Conservation (phyloP, 1,140 invertebrate species). For the Scylla paramamosain region DNA sequence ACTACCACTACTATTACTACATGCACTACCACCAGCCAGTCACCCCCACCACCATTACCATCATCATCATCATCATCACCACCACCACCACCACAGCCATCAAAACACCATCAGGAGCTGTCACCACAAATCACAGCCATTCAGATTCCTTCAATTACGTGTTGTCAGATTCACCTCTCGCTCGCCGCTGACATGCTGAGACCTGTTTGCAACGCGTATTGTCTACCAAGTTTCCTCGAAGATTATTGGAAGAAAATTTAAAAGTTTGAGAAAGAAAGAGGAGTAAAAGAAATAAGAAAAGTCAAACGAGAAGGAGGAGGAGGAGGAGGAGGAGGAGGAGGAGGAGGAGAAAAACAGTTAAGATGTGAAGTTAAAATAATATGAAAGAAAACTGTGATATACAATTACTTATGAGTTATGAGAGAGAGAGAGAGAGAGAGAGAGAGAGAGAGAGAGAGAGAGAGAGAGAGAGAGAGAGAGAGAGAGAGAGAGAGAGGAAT, state of each 20-base stretch:
- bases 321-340: no score
- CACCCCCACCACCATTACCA: neutral
- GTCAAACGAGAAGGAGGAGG: no score
- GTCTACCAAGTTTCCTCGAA: neutral
- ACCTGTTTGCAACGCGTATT: neutral
- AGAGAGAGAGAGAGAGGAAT: neutral
- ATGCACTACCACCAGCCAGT: neutral
- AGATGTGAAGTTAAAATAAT: no score
- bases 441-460: no score
- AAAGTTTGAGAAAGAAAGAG: neutral
- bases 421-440: neutral
- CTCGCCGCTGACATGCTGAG: neutral
- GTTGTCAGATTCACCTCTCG: neutral
- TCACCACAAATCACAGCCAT: neutral
- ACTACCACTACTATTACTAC: neutral
- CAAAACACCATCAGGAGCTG: neutral
- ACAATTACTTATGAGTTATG: no score
- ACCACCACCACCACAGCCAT: neutral
- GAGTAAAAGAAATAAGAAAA: neutral
- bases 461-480: no score
- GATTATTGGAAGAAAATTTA: neutral
- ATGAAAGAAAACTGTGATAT: no score
- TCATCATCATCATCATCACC: neutral
- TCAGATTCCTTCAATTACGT: neutral
- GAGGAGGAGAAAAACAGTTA: no score